A percentile compares a stretch with the other conserved stretches of the same genome.
These are phyloP conservation scores for Rhabditophanes sp. DNA, from an alignment of 2,888 invertebrate species.

Conservation along the genomic window DNA sequence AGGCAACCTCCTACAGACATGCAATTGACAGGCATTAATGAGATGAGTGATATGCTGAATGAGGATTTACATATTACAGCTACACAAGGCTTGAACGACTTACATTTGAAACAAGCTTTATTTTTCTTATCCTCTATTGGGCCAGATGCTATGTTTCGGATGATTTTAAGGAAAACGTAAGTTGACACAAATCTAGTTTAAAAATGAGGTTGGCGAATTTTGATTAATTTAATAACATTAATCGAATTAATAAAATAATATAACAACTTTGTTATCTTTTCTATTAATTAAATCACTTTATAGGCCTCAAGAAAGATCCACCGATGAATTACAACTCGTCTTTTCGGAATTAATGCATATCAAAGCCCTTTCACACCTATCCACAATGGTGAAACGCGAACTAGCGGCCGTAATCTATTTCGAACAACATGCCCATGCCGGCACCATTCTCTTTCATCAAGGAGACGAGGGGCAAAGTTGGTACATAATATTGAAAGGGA, in stretches of 20 bases:
- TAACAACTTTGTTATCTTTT: conserved; percentile 4
- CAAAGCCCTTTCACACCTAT: conserved; percentile 63
- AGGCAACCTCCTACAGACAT: too few relatives aligned
- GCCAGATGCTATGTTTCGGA: conserved; percentile 62
- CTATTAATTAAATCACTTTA: conserved; percentile 10
- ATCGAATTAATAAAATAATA: conserved; percentile 1
- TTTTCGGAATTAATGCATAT: conserved; percentile 68
- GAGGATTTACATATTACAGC: too few relatives aligned
- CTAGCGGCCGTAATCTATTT: conserved; percentile 63
- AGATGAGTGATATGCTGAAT: too few relatives aligned
- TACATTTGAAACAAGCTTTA: conserved; percentile 45
- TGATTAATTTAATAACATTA: too few relatives aligned
- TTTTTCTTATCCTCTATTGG: conserved; percentile 57
- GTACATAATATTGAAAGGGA: conserved; percentile 67
- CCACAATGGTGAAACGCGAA: conserved; percentile 58
- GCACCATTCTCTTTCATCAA: conserved; percentile 54
- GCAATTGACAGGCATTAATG: too few relatives aligned
- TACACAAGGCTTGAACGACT: too few relatives aligned
- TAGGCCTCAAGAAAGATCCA: conserved; percentile 60
- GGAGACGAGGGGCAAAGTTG: conserved; percentile 69
- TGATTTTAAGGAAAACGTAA: conserved; percentile 66
- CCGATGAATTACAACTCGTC: conserved; percentile 64
- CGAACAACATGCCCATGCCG: conserved; percentile 62
- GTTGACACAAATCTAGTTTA: conserved; percentile 36
- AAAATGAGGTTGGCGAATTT: too few relatives aligned